Base-by-base conservation (phyloP, 2,888 invertebrate genomes). In the Mactromeris polynyma region DNA sequence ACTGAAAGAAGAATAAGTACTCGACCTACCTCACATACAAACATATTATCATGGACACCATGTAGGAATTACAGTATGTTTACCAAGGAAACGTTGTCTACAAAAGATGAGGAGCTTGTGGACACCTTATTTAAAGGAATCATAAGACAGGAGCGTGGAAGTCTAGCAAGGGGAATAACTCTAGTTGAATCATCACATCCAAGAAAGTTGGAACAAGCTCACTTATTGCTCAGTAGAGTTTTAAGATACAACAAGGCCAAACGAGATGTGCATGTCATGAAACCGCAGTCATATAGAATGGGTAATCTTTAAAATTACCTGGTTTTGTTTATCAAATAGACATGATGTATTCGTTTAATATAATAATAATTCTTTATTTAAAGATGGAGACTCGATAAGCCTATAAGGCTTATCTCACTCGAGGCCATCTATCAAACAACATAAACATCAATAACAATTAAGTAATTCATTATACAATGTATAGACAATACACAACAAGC, bases 141-240 rank as follows among this genome's bases (percentile, higher is more conserved):
- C 17, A 87, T 94, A 31, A 85, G 90, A 19, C 94, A 97, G 0
- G 93, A 96, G 2, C 92, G 97, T 79, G 96, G 97, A 2, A 94
- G 95, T 81, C 94, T 97, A 73, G 97, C 97, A 11, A 95, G 96
- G 90, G 96, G 96, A 2, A 97, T 97, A 86, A 97, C 97, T 46
- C 95, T 97, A 2, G 97, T 97, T 17, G 97, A 97, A 92, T 97
- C 97, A 2, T 95, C 94, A 19, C 96, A 97, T 94, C 95, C 96
- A 21, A 90, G 89, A 54, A 97, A 97, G 93, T 96, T 96, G 90
- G 95, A 95, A 26, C 96, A 97, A 86, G 97, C 97, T 7, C 96
- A 97, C 91, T 81, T 93, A 33, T 86, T 97, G 58, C 93, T 97
- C 46, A 94, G 95, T 40, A 90, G 89, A 87, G 95, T 97, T 84